Evolutionary conservation across 1,140 invertebrate genomes (phyloP).

Genomic region (Drosophila miranda): DNA sequence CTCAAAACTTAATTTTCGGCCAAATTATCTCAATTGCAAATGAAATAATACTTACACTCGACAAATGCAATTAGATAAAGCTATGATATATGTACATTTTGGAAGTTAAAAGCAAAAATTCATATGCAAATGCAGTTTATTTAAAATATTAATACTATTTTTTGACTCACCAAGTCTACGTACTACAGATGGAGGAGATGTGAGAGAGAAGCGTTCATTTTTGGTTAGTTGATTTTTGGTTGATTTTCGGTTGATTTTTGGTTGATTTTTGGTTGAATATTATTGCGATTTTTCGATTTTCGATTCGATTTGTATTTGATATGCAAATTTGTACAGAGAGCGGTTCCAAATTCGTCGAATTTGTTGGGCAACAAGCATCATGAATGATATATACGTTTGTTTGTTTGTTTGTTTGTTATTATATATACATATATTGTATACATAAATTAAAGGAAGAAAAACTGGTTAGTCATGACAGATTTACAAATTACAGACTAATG

Average conservation of each 20-base stretch:
- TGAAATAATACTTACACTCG: conserved; percentile 62
- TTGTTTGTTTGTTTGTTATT: no score
- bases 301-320: conserved; percentile 5
- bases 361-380: conserved; percentile 78
- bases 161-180: conserved; percentile 76
- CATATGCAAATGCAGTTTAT: conserved; percentile 22
- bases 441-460: conserved; percentile 56
- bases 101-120: conserved; percentile 4
- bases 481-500: conserved; percentile 34
- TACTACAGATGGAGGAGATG: conserved; percentile 71
- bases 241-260: background rate
- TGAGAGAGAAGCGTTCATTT: conserved; percentile 62
- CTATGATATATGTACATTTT: conserved; percentile 28
- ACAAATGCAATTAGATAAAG: conserved; percentile 11
- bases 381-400: conserved; percentile 66
- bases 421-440: conserved; percentile 30
- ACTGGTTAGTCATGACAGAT: conserved; percentile 52
- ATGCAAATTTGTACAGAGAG: conserved; percentile 75
- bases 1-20: conserved; percentile 58
- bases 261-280: background rate
- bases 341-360: conserved; percentile 74
- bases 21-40: conserved; percentile 56
- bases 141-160: conserved; percentile 37
- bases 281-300: conserved; percentile 21
- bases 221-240: conserved; percentile 20